Evolutionary conservation across 2,888 invertebrate species (phyloP), one percentile per base, ranked within the genome.

Genomic region (Zygothrica quintamaculata): DNA sequence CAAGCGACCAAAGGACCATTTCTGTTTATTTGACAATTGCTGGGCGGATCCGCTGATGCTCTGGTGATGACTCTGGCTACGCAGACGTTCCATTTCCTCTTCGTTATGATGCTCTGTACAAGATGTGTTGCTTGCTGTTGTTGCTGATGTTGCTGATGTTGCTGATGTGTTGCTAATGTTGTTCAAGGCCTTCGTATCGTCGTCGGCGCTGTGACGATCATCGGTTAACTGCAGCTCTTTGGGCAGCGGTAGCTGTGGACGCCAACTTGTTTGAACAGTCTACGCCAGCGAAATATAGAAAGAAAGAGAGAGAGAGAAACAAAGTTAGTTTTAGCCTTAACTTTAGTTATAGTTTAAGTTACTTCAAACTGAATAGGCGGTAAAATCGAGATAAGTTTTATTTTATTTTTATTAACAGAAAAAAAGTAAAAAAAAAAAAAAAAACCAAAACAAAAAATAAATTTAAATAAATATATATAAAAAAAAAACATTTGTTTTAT

Each of bases 1-100:
- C 1, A 96, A 92, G 79, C 94, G 95, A 5, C 96, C 96, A 37
- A 96, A 93, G 6, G 95, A 95, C 96, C 96, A 96, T 90, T 95
- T 96, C 58, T 84, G 82, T 86, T 93, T 93, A 91, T 65, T 78
- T 6, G 77, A 65, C 36, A 78, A 44, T 62, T 82, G 77, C 61
- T 77, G 74, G 6, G 76, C 58, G 12, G 81, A 71, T 12, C 78
- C 73, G 9, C 74, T 69, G 7, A 77, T 34, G 37, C 57, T 53
- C 31, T 52, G 48, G 7, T 52, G 58, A 11, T 65, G 78, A 1
- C 69, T 70, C 9, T 74, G 67, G 36, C 36, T 43, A 6, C 82
- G 80, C 40, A 85, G 46, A 7, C 82, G 80, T 25, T 82, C 86
- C 82, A 82, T 82, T 1, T 81, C 60, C 47, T 43, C 29, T 25